Percentiles rank a stretch among this genome's conserved stretches.
phyloP scores from a whole-genome alignment of 2,113 vertebrate genomes.

The Marmota flaviventris region DNA sequence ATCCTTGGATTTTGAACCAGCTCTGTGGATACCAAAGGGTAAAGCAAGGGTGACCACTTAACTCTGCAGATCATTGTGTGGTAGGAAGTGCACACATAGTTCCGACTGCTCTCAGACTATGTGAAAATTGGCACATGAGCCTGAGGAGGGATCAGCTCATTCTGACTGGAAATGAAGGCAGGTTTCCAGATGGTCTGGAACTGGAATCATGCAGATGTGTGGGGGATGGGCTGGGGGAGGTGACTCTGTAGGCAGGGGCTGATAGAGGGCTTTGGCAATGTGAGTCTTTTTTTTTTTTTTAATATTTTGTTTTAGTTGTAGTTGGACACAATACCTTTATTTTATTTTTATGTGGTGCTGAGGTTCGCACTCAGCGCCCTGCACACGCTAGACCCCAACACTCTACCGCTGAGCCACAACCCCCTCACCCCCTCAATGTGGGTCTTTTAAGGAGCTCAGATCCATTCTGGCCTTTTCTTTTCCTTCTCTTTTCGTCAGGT shows the following conservation, averaged over 20 bases:
- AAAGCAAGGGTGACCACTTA: neutral
- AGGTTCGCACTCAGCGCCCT: too few species aligned
- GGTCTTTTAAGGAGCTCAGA: neutral
- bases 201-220: accelerated
- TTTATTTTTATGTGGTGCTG: too few species aligned
- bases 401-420: too few species aligned
- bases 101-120: neutral
- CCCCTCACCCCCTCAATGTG: too few species aligned
- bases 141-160: neutral
- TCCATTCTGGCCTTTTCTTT: neutral
- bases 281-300: neutral
- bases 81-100: accelerated
- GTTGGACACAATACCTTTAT: too few species aligned
- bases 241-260: neutral
- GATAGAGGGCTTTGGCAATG: neutral
- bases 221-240: too few species aligned
- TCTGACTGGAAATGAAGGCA: neutral
- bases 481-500: conserved; percentile 88
- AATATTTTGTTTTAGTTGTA: too few species aligned
- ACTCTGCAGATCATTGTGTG: neutral
- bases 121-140: neutral
- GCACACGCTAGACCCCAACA: too few species aligned
- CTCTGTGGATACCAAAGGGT: neutral
- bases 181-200: neutral
- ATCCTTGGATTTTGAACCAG: neutral